phyloP scores from a whole-genome alignment of 2,888 invertebrate genomes.

The Escarpia spicata region DNA sequence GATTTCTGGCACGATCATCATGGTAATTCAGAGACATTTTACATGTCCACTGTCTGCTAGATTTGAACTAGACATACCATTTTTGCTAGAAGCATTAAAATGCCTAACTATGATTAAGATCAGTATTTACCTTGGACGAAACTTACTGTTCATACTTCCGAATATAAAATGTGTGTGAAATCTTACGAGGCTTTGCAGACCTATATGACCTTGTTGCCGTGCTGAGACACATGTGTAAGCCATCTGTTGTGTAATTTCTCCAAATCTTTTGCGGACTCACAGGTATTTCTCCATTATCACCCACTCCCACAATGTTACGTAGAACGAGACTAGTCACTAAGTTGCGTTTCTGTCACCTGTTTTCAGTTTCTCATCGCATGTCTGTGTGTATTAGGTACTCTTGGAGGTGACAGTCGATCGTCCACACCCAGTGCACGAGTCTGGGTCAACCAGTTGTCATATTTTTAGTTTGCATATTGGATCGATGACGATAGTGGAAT shows the following conservation, averaged over 20 bases:
- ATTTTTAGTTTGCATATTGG: conserved; percentile 6
- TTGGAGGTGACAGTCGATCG: not conserved
- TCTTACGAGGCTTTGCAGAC: not conserved
- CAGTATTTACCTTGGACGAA: too few species aligned
- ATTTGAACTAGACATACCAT: not conserved
- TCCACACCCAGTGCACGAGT: conserved; percentile 4
- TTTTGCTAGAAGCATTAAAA: not conserved
- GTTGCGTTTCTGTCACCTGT: conserved; percentile 11
- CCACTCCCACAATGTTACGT: not conserved
- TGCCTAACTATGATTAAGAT: not conserved
- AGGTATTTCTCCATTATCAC: conserved; percentile 13
- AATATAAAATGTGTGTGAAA: not conserved
- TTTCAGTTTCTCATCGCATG: conserved; percentile 1
- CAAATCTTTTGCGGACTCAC: conserved; percentile 13
- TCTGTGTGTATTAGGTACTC: not conserved
- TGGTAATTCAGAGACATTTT: not conserved
- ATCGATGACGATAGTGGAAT: not conserved
- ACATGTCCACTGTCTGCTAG: not conserved
- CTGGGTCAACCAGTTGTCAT: not conserved
- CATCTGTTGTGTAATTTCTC: conserved; percentile 16
- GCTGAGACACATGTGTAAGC: not conserved
- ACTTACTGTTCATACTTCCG: not conserved
- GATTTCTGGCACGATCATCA: not conserved
- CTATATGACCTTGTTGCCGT: not conserved
- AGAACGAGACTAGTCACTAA: not conserved